A percentile compares a stretch with the other conserved stretches of the same genome.
Conservation (phyloP, 2,888 invertebrate genomes). For the Stenodema calcarata region DNA sequence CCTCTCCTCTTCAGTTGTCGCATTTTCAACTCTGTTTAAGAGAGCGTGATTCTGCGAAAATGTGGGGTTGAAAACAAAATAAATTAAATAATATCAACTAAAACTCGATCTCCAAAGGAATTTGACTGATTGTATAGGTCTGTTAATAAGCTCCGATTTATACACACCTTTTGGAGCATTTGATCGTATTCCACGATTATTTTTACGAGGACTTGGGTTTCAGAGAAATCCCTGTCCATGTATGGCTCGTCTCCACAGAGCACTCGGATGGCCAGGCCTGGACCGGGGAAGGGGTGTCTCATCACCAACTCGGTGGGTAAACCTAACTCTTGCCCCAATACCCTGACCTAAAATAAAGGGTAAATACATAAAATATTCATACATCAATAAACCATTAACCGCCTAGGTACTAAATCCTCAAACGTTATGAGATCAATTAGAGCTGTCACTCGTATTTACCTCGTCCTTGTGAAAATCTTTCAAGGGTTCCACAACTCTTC, state of each 20-base stretch:
- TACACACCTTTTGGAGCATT: slow-evolving; percentile 78
- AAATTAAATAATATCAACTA: neutral
- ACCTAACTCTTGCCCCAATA: slow-evolving; percentile 87
- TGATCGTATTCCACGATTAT: slow-evolving; percentile 92
- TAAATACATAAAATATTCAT: too few relatives aligned
- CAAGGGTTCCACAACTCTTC: slow-evolving; percentile 95
- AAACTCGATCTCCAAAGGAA: neutral
- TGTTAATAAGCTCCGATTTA: neutral
- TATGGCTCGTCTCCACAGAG: slow-evolving; percentile 95
- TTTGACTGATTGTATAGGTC: neutral
- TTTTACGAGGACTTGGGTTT: slow-evolving; percentile 93
- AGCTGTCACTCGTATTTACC: slow-evolving; percentile 66
- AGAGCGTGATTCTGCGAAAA: slow-evolving; percentile 78
- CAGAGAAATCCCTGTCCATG: slow-evolving; percentile 92
- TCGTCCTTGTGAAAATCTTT: slow-evolving; percentile 99
- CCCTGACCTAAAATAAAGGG: slow-evolving; percentile 72
- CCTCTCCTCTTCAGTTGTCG: slow-evolving; percentile 78
- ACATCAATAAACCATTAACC: too few relatives aligned
- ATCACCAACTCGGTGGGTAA: slow-evolving; percentile 85
- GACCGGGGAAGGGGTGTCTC: slow-evolving; percentile 98
- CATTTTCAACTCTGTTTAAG: slow-evolving; percentile 82
- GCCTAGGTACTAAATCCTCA: too few relatives aligned
- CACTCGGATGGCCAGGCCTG: slow-evolving; percentile 95
- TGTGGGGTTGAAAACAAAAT: neutral
- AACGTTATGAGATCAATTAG: too few relatives aligned